Conservation (phyloP, 2,797 vertebrate genomes). For the Pangasius macronema region DNA sequence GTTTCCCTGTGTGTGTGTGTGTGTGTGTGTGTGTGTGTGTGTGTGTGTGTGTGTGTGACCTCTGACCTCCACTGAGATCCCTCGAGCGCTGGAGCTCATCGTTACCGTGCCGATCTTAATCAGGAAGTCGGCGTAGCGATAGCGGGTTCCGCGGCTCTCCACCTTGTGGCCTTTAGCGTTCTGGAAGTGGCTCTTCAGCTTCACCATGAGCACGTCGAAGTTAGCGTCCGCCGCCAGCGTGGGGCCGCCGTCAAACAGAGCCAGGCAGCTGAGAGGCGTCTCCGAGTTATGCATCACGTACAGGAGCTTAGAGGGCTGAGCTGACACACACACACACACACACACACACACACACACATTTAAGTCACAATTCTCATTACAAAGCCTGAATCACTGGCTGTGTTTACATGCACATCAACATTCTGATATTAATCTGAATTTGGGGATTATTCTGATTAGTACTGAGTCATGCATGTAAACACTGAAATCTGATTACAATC, state of each 20-base stretch:
- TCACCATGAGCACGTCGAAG: constrained; percentile 96
- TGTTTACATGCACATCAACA: no score
- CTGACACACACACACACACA: constrained; percentile 67
- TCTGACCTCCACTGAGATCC: constrained; percentile 93
- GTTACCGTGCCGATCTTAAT: constrained; percentile 93
- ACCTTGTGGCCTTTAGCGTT: constrained; percentile 97
- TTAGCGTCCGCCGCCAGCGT: constrained; percentile 89
- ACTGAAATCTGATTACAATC: no score
- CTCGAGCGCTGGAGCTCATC: constrained; percentile 92
- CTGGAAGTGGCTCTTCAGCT: constrained; percentile 97
- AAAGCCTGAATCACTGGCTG: no score
- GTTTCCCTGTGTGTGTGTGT: neutral
- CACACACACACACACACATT: constrained; percentile 19
- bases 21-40: neutral
- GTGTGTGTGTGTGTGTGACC: neutral
- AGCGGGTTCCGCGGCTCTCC: constrained; percentile 91
- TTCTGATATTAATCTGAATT: no score
- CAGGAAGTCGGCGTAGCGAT: constrained; percentile 94
- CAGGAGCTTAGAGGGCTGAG: constrained; percentile 90
- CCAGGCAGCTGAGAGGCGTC: constrained; percentile 90
- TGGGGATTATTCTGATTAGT: no score
- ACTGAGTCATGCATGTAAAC: no score
- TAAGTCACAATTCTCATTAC: neutral
- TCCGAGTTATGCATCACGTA: constrained; percentile 99
- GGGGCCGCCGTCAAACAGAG: constrained; percentile 91